A percentile compares a stretch with the other conserved stretches of the same genome.
Conservation (phyloP, 2,888 invertebrate species). For the Lasioglossum zephyrum region DNA sequence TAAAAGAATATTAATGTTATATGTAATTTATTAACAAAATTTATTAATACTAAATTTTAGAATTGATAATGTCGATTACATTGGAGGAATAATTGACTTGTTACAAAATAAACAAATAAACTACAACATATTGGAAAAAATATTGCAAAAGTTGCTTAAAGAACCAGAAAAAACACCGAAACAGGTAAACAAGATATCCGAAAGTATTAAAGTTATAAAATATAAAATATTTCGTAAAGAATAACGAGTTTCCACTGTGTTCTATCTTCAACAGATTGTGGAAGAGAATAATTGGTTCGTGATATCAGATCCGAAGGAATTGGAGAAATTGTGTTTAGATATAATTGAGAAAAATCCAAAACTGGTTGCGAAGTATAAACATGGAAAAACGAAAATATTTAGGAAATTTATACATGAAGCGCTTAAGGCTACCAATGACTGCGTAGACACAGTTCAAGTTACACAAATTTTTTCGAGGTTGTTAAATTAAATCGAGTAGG, state of each 20-base stretch:
- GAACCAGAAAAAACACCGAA: slow-evolving; percentile 82
- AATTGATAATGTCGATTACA: slow-evolving; percentile 85
- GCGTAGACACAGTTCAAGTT: slow-evolving; percentile 89
- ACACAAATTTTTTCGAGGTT: slow-evolving; percentile 87
- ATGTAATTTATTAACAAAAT: slow-evolving; percentile 5
- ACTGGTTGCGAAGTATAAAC: slow-evolving; percentile 88
- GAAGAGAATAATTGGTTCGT: slow-evolving; percentile 88
- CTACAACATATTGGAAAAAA: slow-evolving; percentile 86
- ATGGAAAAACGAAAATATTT: slow-evolving; percentile 89
- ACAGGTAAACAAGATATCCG: slow-evolving; percentile 78
- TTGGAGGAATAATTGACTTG: slow-evolving; percentile 88
- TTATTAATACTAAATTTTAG: slow-evolving; percentile 80
- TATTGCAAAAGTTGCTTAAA: slow-evolving; percentile 85
- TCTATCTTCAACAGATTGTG: slow-evolving; percentile 85
- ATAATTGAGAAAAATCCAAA: slow-evolving; percentile 89
- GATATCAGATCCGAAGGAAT: slow-evolving; percentile 87
- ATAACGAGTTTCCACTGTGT: slow-evolving; percentile 40
- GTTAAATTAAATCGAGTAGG: slow-evolving; percentile 33
- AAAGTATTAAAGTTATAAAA: neutral
- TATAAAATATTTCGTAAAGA: neutral
- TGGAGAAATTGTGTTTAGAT: slow-evolving; percentile 87
- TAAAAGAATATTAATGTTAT: slow-evolving; percentile 6
- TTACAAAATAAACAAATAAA: slow-evolving; percentile 88
- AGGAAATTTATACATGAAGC: slow-evolving; percentile 88
- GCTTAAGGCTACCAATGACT: slow-evolving; percentile 86